A percentile compares a stretch with the other conserved stretches of the same genome.
Evolutionary conservation across 2,888 invertebrate genomes (phyloP).

Genomic region (Carpatolechia fugitivella): DNA sequence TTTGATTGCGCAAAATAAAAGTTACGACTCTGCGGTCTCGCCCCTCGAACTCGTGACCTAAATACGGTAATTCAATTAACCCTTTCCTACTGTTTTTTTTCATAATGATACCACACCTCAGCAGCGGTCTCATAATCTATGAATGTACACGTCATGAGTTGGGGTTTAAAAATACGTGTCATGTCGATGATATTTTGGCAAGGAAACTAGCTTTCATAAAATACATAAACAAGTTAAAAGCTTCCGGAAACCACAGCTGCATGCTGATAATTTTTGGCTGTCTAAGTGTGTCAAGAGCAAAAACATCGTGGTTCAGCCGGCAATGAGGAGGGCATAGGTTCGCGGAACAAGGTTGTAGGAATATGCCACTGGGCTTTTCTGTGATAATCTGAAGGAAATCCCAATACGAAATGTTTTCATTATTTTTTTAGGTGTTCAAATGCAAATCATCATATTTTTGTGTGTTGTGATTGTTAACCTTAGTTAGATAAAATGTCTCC

Average conservation of each 20-base stretch:
- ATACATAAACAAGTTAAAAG: not conserved
- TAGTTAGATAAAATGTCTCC: too few relatives aligned
- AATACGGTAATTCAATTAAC: not conserved
- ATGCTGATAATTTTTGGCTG: conserved; percentile 2
- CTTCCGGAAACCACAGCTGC: conserved; percentile 7
- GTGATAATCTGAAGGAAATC: too few relatives aligned
- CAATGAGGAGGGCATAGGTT: not conserved
- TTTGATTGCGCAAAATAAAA: conserved; percentile 11
- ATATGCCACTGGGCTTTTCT: too few relatives aligned
- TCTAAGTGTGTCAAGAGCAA: conserved; percentile 13
- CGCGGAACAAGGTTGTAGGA: not conserved
- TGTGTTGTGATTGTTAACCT: too few relatives aligned
- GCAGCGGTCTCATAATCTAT: too few relatives aligned
- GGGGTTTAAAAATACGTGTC: conserved; percentile 2
- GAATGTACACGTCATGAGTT: too few relatives aligned
- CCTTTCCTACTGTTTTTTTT: not conserved
- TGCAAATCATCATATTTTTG: too few relatives aligned
- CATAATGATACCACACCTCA: not conserved
- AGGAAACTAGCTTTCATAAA: not conserved
- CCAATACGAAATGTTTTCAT: too few relatives aligned
- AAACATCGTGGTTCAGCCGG: conserved; percentile 14
- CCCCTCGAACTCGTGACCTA: not conserved
- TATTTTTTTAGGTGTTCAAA: too few relatives aligned
- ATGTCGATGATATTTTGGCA: conserved; percentile 4
- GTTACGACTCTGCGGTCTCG: conserved; percentile 3